These are phyloP conservation scores for Anseranas semipalmata DNA, from an alignment of 2,113 vertebrate species.

Conservation along the genomic window DNA sequence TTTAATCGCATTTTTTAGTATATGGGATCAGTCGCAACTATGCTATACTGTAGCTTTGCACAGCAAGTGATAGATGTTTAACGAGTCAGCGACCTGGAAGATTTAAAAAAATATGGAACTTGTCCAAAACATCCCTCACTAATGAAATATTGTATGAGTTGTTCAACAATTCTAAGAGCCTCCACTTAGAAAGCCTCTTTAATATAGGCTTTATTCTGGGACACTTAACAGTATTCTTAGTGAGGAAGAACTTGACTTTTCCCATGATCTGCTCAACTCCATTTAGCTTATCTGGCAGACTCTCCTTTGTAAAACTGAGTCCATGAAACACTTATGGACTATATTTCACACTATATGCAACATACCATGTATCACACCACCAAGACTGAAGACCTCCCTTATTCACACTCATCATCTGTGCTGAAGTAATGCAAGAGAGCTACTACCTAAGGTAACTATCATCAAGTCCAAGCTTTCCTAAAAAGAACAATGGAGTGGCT, in stretches of 20 bases:
- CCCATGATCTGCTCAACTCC: background rate
- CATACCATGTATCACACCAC: no score
- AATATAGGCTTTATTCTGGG: no score
- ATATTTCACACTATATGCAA: rapidly evolving
- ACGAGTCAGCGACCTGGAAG: background rate
- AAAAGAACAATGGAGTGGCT: background rate
- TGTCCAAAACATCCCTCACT: background rate
- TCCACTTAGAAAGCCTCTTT: background rate
- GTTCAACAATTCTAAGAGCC: background rate
- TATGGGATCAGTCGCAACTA: background rate
- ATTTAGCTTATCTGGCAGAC: background rate
- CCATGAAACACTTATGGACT: background rate
- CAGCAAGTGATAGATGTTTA: background rate
- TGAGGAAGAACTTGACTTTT: background rate
- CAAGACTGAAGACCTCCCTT: background rate
- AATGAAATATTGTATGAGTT: background rate
- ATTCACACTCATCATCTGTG: rapidly evolving
- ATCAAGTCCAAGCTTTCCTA: background rate
- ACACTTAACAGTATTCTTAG: background rate
- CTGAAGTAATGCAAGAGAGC: background rate
- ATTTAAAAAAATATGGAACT: background rate
- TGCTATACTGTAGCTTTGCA: background rate
- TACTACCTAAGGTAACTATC: background rate
- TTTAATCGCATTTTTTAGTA: background rate
- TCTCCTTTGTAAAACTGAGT: background rate